Evolutionary conservation across 2,888 invertebrate genomes (phyloP), one percentile per base, ranked within the genome.

Genomic region (Gibbula magus): DNA sequence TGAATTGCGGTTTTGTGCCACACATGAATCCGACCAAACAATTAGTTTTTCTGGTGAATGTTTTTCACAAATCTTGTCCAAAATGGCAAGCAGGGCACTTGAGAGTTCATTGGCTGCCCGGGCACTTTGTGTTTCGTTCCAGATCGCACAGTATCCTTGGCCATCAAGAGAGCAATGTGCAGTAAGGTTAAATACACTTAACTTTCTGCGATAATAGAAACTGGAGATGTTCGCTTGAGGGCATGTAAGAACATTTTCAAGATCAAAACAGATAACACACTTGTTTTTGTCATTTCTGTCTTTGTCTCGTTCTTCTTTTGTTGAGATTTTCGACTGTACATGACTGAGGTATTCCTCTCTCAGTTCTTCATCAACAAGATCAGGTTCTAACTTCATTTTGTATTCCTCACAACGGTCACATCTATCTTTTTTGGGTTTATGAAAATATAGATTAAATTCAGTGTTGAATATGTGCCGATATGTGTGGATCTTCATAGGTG

Each of bases 131-230:
- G 8, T 67, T 29, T 29, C 67, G 29, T 67, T 67, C 35, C 85
- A 83, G 35, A 82, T 25, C 8, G 79, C 78, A 80, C 78, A 78
- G 45, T 83, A 85, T 5, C 76, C 82, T 52, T 5, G 75, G 61
- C 79, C 81, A 51, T 77, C 77, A 8, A 54, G n/a, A 18, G 79
- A 82, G 29, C 80, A 83, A 39, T 82, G 80, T 45, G 75, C 82
- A 10, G 84, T 85, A 51, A 83, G 18, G 52, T 84, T 83, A 35
- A 22, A 85, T 8, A 85, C 82, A 75, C 74, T 85, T 0, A 85
- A 35, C 51, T 85, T 83, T 39, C 80, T 8, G 18, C 67, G 22
- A 29, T 67, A 67, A 10, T 56, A 77, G 39, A 77, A 45, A 25
- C 22, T 77, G 22, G 77, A 53, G 20, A 75, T 18, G 25, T 75